These are phyloP conservation scores for Sander vitreus DNA, from an alignment of 2,113 vertebrate genomes.

Conservation along the genomic window DNA sequence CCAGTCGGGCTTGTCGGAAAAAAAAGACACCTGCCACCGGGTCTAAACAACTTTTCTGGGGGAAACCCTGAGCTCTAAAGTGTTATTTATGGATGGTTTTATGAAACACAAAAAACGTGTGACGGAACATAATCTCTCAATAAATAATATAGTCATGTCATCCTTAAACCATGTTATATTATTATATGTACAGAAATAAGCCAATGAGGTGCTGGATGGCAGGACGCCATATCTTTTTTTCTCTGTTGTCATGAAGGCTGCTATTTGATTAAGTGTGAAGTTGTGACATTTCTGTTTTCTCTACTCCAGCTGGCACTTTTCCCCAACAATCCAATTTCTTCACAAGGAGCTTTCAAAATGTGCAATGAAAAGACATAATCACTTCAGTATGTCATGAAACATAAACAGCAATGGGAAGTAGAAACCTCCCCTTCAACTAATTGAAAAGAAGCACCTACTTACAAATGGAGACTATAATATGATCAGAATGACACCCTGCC, in stretches of 20 bases:
- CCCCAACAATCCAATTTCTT: neutral
- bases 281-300: neutral
- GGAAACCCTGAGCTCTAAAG: no score
- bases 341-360: constrained; percentile 4
- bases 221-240: neutral
- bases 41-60: no score
- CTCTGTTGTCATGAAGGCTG: neutral
- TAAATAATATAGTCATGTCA: constrained; percentile 5
- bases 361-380: neutral
- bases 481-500: constrained; percentile 16
- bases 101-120: neutral
- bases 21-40: no score
- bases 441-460: constrained; percentile 2
- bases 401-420: neutral
- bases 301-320: neutral
- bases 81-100: neutral
- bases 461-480: neutral
- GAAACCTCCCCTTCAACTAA: neutral
- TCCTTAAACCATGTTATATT: neutral
- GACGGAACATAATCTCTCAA: neutral
- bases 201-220: neutral
- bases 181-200: neutral
- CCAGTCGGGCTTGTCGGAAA: no score
- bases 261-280: neutral
- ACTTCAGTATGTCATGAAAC: constrained; percentile 25